phyloP scores from a whole-genome alignment of 2,113 vertebrate genomes.

The Ictalurus furcatus region DNA sequence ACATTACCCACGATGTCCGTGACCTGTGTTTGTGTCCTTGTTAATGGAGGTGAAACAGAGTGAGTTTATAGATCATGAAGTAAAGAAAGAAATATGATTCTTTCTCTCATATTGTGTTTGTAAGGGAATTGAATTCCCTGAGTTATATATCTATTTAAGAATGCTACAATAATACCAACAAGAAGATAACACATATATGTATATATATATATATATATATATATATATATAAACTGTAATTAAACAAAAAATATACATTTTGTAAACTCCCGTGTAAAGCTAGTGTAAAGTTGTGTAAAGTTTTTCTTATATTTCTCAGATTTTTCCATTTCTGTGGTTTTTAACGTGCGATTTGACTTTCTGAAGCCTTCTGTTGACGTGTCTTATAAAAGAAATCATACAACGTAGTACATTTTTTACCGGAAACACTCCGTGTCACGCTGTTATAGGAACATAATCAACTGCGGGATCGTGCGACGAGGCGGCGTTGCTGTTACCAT shows the following conservation, averaged over 20 bases:
- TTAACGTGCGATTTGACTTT: background rate
- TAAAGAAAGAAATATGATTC: background rate
- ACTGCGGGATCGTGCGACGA: background rate
- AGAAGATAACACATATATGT: no score
- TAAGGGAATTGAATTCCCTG: no score
- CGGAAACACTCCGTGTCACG: background rate
- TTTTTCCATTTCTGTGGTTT: background rate
- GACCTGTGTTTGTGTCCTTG: background rate
- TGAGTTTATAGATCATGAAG: background rate
- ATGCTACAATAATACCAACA: no score
- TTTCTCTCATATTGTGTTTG: background rate
- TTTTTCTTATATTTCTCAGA: background rate
- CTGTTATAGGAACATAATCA: background rate
- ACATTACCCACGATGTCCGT: background rate
- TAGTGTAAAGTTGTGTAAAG: background rate
- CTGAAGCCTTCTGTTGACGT: no score
- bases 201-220: no score
- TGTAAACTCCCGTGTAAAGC: background rate
- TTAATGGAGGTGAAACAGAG: background rate
- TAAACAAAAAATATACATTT: no score
- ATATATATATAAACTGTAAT: no score
- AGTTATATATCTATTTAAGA: no score
- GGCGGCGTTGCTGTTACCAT: no score
- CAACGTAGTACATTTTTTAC: no score
- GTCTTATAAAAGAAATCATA: no score